Evolutionary conservation across 37 sponge, comb jelly and placozoan genomes (phyloP), one percentile per base, ranked within the genome.

Genomic region (Beroe ovata): DNA sequence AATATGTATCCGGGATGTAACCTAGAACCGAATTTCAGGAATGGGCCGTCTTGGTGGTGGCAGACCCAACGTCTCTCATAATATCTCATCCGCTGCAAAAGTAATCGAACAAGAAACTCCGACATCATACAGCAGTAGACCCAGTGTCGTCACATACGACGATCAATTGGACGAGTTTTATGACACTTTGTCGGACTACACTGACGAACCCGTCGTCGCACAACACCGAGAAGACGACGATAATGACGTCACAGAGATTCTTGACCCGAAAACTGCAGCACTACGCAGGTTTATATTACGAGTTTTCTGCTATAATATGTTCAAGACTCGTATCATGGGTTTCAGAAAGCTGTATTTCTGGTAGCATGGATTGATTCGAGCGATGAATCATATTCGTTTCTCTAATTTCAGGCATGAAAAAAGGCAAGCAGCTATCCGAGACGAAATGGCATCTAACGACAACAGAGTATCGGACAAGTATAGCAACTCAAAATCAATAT

Each of bases 261-360:
- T 77, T 14, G 84, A 77, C 28, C 84, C 84, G 1, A 77, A 77
- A 25, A 77, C 84, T 6, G 84, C 84, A 42, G 84, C 84, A 11
- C 26, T 77, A 23, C 39, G 38, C 18, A 33, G 84, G 54, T 47
- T 47, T n/a, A n/a, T n/a, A n/a, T n/a, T n/a, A n/a, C n/a, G n/a
- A n/a, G n/a, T n/a, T n/a, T n/a, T n/a, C n/a, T n/a, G n/a, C n/a
- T n/a, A n/a, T n/a, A n/a, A n/a, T n/a, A n/a, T n/a, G n/a, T n/a
- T n/a, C n/a, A n/a, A n/a, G n/a, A n/a, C n/a, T n/a, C n/a, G n/a
- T n/a, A n/a, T n/a, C n/a, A n/a, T n/a, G n/a, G 11, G 11, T 58
- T 58, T 58, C 11, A 58, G 18, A 58, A 58, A 11, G 59, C 59
- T 58, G 11, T 58, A 18, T 58, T 11, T 11, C 18, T 58, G 18